Evolutionary conservation across 2,797 vertebrate species (phyloP), one percentile per base, ranked within the genome.

Genomic region (Tragelaphus eurycerus): DNA sequence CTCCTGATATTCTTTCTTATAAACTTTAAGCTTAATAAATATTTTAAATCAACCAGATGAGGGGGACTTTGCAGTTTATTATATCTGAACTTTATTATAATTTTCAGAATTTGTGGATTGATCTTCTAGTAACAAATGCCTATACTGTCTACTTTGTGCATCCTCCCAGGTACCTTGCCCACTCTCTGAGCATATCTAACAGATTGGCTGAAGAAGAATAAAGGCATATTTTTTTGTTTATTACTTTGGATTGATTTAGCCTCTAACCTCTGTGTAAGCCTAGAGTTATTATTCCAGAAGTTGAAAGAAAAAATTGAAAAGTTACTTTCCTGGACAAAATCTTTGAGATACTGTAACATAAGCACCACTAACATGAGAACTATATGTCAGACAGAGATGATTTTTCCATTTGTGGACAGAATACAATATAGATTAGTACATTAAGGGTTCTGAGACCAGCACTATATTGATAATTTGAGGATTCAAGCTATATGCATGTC

Each of bases 81-180:
- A 60, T 7, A 82, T 13, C 1, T 23, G 2, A 84, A 67, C 6
- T 76, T 27, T 54, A n/a, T 54, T 11, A 34, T 29, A 83, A 89
- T 17, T 54, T 12, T 48, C 23, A 60, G 19, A 89, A 52, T 78
- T 81, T 7, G 10, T 27, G 4, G 15, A 27, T 84, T 59, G 11
- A 38, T 29, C 14, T 90, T 31, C 19, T 4, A 48, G 14, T 10
- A 38, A 1, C 13, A 83, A 86, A 54, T 7, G 14, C 21, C 25
- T 82, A 15, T n/a, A 6, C 21, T 12, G 34, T 29, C 17, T 57
- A 21, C 15, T 83, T 74, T 60, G 16, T 7, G 1, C 4, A 43
- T n/a, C 6, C 13, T 78, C 6, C 27, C 16, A 7, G 5, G 12
- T 57, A n/a, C 4, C 7, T 12, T 82, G 0, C 38, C 29, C 0